Percentiles rank a stretch among this genome's conserved stretches.
These are phyloP conservation scores for Megamerina dolium DNA, from an alignment of 2,888 invertebrate species.

Conservation along the genomic window DNA sequence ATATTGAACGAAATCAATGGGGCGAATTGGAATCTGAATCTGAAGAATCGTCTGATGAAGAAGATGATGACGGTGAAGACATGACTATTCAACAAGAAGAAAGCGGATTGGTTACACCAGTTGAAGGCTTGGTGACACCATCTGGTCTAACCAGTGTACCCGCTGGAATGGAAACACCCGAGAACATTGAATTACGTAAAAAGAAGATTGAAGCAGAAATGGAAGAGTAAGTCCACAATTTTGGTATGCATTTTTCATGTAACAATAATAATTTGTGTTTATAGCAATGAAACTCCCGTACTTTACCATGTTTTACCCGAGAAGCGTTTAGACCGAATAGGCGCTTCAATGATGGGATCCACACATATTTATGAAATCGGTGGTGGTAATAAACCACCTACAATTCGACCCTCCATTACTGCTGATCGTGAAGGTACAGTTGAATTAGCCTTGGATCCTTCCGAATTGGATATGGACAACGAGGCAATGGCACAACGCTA, in stretches of 20 bases:
- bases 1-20: constrained; percentile 92
- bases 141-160: constrained; percentile 87
- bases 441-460: constrained; percentile 94
- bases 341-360: constrained; percentile 95
- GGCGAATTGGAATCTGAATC: constrained; percentile 91
- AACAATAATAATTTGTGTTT: constrained; percentile 7
- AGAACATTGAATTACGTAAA: constrained; percentile 95
- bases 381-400: constrained; percentile 53
- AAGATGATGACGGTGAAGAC: constrained; percentile 60
- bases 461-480: constrained; percentile 91
- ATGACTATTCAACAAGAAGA: constrained; percentile 59
- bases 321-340: constrained; percentile 82
- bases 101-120: constrained; percentile 86
- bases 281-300: constrained; percentile 84
- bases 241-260: background rate
- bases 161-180: constrained; percentile 95
- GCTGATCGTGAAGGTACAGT: constrained; percentile 64
- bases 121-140: constrained; percentile 90
- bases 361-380: constrained; percentile 96
- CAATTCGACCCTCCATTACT: constrained; percentile 36
- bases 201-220: constrained; percentile 93
- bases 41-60: constrained; percentile 57
- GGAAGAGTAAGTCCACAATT: constrained; percentile 69
- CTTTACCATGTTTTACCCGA: constrained; percentile 94
- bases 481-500: constrained; percentile 94